Conservation (phyloP, 2,797 vertebrate genomes). For the Borostomias antarcticus region DNA sequence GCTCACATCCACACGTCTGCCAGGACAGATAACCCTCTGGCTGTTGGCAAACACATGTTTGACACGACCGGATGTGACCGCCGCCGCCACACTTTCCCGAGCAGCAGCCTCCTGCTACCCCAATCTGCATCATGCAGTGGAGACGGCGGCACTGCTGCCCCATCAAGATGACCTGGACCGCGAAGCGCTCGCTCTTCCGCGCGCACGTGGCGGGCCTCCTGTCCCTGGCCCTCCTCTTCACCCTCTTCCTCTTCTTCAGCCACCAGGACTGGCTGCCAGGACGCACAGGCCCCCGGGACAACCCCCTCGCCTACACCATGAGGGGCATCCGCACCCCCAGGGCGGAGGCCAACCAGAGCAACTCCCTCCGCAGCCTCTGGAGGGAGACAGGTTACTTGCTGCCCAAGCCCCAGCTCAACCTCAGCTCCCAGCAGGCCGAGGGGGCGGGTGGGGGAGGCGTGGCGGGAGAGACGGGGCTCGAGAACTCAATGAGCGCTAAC, state of each 20-base stretch:
- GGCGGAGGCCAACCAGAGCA: constrained; percentile 88
- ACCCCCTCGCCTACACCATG: constrained; percentile 89
- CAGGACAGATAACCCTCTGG: constrained; percentile 65
- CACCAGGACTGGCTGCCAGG: constrained; percentile 93
- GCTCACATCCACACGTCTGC: constrained; percentile 52
- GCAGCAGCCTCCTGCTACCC: constrained; percentile 53
- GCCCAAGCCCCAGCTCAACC: constrained; percentile 82
- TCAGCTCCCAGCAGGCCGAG: constrained; percentile 85
- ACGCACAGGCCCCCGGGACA: constrained; percentile 87
- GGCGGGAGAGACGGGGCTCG: constrained; percentile 82
- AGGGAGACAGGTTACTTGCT: constrained; percentile 81
- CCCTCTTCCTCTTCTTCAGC: constrained; percentile 89
- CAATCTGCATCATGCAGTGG: constrained; percentile 94
- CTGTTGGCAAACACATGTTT: constrained; percentile 76
- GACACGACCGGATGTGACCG: constrained; percentile 69
- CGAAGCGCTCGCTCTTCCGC: constrained; percentile 90
- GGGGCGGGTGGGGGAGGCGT: constrained; percentile 55
- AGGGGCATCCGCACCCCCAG: constrained; percentile 87
- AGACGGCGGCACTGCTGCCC: constrained; percentile 94
- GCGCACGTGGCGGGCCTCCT: constrained; percentile 90
- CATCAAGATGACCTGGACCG: constrained; percentile 96
- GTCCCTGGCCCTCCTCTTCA: constrained; percentile 89
- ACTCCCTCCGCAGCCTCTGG: constrained; percentile 83
- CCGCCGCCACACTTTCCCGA: constrained; percentile 59
- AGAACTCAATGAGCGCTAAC: constrained; percentile 90